These are phyloP conservation scores for Tachysurus fulvidraco DNA, from an alignment of 2,113 vertebrate species.

Conservation along the genomic window DNA sequence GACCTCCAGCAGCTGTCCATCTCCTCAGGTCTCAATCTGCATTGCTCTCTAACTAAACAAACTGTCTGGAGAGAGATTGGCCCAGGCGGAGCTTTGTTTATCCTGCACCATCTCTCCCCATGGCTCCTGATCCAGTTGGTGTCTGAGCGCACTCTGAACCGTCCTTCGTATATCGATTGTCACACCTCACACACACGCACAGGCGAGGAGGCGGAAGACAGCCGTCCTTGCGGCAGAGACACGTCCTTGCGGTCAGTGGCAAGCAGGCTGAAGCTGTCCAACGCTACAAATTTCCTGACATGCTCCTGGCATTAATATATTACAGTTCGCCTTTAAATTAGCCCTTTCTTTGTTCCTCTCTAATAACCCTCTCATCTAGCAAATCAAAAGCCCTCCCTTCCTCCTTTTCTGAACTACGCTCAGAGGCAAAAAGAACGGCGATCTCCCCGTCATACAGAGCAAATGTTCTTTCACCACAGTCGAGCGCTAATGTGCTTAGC, in stretches of 20 bases:
- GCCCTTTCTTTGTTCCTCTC: slow-evolving; percentile 3
- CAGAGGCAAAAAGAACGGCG: background rate
- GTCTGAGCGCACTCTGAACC: slow-evolving; percentile 62
- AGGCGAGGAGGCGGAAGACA: slow-evolving; percentile 23
- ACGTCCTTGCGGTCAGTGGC: slow-evolving; percentile 49
- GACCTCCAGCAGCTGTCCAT: slow-evolving; percentile 55
- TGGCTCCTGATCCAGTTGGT: slow-evolving; percentile 54
- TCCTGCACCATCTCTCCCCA: slow-evolving; percentile 31
- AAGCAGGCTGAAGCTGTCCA: slow-evolving; percentile 8
- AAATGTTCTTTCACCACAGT: slow-evolving; percentile 19
- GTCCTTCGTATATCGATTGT: slow-evolving; percentile 35
- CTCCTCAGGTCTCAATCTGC: slow-evolving; percentile 44
- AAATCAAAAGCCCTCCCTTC: slow-evolving; percentile 15
- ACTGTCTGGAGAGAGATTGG: slow-evolving; percentile 30
- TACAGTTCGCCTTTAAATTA: slow-evolving; percentile 19
- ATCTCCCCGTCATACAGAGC: background rate
- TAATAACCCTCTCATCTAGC: slow-evolving; percentile 34
- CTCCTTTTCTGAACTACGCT: background rate
- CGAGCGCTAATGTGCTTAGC: slow-evolving; percentile 45
- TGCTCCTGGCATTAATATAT: slow-evolving; percentile 19
- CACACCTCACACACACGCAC: slow-evolving; percentile 44
- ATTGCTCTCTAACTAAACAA: slow-evolving; percentile 44
- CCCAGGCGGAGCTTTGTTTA: slow-evolving; percentile 13
- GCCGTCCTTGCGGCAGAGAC: slow-evolving; percentile 34
- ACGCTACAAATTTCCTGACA: background rate